Evolutionary conservation across 1,140 invertebrate species (phyloP).

Genomic region (Lithobius niger): DNA sequence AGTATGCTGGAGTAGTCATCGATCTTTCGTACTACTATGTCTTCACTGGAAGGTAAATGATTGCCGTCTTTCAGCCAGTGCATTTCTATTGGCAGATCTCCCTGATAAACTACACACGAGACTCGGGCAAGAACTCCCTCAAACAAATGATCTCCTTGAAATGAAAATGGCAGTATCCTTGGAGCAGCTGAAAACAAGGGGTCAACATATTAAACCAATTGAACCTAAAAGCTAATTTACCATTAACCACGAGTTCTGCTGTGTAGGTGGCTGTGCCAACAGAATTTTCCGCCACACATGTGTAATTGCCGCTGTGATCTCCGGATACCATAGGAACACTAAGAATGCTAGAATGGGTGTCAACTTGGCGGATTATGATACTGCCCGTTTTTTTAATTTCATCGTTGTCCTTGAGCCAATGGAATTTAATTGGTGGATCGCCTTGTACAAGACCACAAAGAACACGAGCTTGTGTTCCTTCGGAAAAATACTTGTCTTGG

Average conservation of each 20-base stretch:
- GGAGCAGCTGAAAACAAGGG: too few relatives aligned
- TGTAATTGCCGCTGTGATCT: conserved; percentile 61
- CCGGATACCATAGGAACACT: conserved; percentile 60
- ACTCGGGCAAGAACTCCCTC: too few relatives aligned
- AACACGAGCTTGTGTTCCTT: conserved; percentile 29
- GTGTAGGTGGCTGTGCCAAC: conserved; percentile 46
- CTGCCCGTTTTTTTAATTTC: conserved; percentile 34
- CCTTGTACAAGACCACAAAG: conserved; percentile 22
- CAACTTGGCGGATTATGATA: conserved; percentile 31
- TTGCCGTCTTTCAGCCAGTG: too few relatives aligned
- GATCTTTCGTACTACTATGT: too few relatives aligned
- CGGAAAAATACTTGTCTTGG: conserved; percentile 52
- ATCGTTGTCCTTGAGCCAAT: conserved; percentile 44
- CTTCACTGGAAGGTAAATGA: too few relatives aligned
- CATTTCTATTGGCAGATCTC: too few relatives aligned
- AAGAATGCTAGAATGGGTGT: conserved; percentile 46
- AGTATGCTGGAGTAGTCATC: too few relatives aligned
- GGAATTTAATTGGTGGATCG: conserved; percentile 18
- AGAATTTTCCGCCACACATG: conserved; percentile 44
- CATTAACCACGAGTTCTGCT: conserved; percentile 42
- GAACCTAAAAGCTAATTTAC: conserved; percentile 32
- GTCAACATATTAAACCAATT: too few relatives aligned
- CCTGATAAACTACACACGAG: too few relatives aligned
- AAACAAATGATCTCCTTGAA: too few relatives aligned
- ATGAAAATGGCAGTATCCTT: too few relatives aligned